Evolutionary conservation across 2,888 invertebrate species (phyloP).

Genomic region (Callinectes sapidus): DNA sequence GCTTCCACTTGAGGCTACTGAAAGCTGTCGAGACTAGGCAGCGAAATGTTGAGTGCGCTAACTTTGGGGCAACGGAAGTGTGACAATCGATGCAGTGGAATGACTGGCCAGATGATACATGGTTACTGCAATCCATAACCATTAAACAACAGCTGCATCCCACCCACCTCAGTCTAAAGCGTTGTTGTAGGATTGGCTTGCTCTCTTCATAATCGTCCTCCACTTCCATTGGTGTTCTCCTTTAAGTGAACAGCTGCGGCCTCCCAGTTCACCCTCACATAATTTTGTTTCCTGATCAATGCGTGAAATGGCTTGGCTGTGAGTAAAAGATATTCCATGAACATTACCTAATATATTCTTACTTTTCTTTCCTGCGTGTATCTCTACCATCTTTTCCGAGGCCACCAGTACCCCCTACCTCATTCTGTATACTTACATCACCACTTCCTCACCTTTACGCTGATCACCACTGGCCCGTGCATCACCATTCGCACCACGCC

Average conservation of each 20-base stretch:
- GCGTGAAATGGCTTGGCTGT: not conserved
- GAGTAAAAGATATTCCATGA: not conserved
- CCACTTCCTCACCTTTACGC: not conserved
- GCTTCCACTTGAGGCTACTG: too few species aligned
- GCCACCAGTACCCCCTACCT: not conserved
- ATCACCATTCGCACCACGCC: not conserved
- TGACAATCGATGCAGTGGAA: not conserved
- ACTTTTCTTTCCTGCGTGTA: not conserved
- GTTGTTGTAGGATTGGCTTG: not conserved
- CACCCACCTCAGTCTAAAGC: not conserved
- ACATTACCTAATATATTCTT: not conserved
- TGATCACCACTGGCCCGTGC: not conserved
- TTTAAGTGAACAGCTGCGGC: constrained; percentile 1
- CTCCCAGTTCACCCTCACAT: not conserved
- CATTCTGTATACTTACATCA: not conserved
- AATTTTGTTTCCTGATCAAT: not conserved
- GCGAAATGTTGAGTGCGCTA: too few species aligned
- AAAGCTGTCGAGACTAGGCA: too few species aligned
- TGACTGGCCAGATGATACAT: constrained; percentile 4
- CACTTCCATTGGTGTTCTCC: not conserved
- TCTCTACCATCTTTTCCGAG: not conserved
- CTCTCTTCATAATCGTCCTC: not conserved
- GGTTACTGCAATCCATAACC: not conserved
- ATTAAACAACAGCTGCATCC: not conserved
- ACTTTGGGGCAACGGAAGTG: not conserved